phyloP scores from a whole-genome alignment of 2,113 vertebrate genomes.

The Prietella phreatophila region DNA sequence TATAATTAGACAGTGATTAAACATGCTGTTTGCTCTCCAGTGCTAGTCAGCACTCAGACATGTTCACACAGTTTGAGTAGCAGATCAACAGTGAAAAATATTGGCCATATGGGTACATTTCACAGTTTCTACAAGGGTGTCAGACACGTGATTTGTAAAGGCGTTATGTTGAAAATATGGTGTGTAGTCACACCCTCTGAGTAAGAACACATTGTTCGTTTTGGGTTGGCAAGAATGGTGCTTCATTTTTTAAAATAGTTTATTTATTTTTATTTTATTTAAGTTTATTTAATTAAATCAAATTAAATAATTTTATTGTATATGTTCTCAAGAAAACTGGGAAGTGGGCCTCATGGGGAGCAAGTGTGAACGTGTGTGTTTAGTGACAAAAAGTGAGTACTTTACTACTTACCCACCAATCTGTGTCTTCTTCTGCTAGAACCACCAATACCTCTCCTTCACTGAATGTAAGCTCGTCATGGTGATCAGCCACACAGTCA shows the following conservation, averaged over 20 bases:
- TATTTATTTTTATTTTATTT: not conserved
- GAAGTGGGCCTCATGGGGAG: not conserved
- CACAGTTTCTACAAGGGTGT: not conserved
- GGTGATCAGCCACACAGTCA: constrained; percentile 68
- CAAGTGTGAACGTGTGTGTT: not conserved
- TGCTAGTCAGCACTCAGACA: not conserved
- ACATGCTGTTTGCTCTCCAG: not conserved
- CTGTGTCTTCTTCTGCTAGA: constrained; percentile 67
- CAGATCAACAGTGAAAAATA: not conserved
- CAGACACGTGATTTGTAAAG: not conserved
- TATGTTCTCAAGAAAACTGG: not conserved
- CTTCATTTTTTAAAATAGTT: not conserved
- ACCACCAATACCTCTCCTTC: constrained; percentile 70
- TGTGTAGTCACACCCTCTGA: not conserved
- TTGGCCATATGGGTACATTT: not conserved
- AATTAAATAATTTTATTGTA: too few species aligned
- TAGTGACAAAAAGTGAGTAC: not conserved
- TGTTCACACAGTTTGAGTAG: not conserved
- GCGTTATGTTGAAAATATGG: not conserved
- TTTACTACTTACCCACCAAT: constrained; percentile 73
- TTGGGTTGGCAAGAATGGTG: not conserved
- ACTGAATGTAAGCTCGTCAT: constrained; percentile 72
- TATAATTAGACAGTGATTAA: not conserved
- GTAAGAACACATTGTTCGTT: too few species aligned
- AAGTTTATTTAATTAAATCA: not conserved